Base-by-base conservation (phyloP, 2,888 invertebrate genomes). In the Xestia sexstrigata region DNA sequence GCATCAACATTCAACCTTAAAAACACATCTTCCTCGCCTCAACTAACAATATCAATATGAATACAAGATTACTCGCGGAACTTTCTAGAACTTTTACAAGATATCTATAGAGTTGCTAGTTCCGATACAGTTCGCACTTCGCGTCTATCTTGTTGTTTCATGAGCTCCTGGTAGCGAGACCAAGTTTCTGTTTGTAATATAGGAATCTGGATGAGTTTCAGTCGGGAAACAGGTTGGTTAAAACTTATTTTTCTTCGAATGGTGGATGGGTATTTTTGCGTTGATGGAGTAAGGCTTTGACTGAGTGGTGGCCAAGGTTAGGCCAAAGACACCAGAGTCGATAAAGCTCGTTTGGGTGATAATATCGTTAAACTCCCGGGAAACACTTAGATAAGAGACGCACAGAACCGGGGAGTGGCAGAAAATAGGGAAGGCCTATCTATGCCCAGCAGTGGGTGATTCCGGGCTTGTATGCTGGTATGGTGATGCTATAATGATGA, bases 91-190 rank as follows among this genome's bases (percentile, higher is more conserved):
- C 39, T 82, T 83, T 78, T 52, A 49, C 63, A 65, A 74, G 83
- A 66, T 82, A 78, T 67, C 80, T 26, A 60, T 71, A 47, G 71
- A 76, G 63, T 70, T 81, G 35, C 4, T 67, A 68, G 69, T 85
- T 70, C 60, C 26, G 71, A 69, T 74, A 82, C 72, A 82, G 74
- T 75, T 74, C 66, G 60, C 58, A 62, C 55, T 70, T 6, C 70
- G 49, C 47, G 45, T 80, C 58, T 55, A 62, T 78, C 86, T 86
- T 66, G 69, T 69, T 62, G 71, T 78, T 79, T 85, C 83, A 82
- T 82, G 78, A 74, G 72, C 13, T 55, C 66, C 52, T 82, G 17
- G 86, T 72, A 70, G 11, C n/a, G 3, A 13, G 73, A 82, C 49
- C 9, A 83, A 83, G 83, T 86, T 83, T 70, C 45, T 26, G 49